phyloP scores from a whole-genome alignment of 2,888 invertebrate species.

The Acronicta alni region DNA sequence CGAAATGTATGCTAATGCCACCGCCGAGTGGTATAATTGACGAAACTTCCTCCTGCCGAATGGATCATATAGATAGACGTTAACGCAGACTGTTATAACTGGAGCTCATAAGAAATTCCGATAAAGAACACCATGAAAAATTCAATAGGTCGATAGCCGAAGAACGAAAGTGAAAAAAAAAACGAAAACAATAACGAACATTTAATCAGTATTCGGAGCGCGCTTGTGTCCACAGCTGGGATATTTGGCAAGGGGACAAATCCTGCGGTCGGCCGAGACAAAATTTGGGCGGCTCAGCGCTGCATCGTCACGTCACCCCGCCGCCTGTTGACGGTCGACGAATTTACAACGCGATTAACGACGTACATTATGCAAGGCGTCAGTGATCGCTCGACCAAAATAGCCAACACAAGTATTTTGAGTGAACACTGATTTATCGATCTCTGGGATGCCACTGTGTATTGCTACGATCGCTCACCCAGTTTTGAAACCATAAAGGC shows the following conservation, averaged over 20 bases:
- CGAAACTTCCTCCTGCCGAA: conserved; percentile 79
- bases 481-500: conserved; percentile 63
- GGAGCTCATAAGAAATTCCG: conserved; percentile 76
- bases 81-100: conserved; percentile 69
- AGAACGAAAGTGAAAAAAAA: conserved; percentile 83
- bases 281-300: conserved; percentile 60
- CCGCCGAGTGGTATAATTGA: conserved; percentile 75
- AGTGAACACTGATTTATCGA: conserved; percentile 70
- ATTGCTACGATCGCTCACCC: conserved; percentile 67
- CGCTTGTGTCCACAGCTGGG: conserved; percentile 82
- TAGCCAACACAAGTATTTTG: conserved; percentile 69
- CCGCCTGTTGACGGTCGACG: conserved; percentile 66
- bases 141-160: conserved; percentile 81
- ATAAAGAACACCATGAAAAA: conserved; percentile 83
- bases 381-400: conserved; percentile 64
- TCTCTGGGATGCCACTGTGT: conserved; percentile 63
- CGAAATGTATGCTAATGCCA: conserved; percentile 84
- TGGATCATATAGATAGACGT: conserved; percentile 77
- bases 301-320: conserved; percentile 65
- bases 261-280: conserved; percentile 64
- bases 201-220: conserved; percentile 85
- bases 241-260: conserved; percentile 84
- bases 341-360: conserved; percentile 74
- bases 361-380: conserved; percentile 75
- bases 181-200: conserved; percentile 82